phyloP scores from a whole-genome alignment of 2,888 invertebrate species.

The Antheraea assamensis region DNA sequence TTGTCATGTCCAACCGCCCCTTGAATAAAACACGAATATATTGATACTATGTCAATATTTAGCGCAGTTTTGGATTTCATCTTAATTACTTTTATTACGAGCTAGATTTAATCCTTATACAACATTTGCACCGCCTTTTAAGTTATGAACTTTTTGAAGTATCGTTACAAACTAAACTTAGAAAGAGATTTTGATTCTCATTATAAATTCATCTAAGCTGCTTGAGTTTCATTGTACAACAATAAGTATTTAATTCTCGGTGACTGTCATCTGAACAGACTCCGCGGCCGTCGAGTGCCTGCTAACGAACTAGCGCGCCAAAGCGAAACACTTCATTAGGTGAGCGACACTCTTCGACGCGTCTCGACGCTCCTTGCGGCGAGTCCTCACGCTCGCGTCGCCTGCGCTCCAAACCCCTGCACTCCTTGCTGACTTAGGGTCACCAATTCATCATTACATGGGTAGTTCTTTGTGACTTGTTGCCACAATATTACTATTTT shows the following conservation, averaged over 20 bases:
- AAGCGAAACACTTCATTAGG: constrained; percentile 82
- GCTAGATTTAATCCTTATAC: no score
- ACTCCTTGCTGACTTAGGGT: constrained; percentile 22
- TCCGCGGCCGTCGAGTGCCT: constrained; percentile 72
- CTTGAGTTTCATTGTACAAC: constrained; percentile 63
- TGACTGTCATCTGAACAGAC: constrained; percentile 76
- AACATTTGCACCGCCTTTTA: background rate
- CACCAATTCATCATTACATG: constrained; percentile 9
- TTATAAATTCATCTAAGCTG: constrained; percentile 41
- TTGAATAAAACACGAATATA: no score
- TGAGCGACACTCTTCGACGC: constrained; percentile 64
- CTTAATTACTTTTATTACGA: no score
- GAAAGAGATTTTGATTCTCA: background rate
- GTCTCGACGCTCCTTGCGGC: constrained; percentile 36
- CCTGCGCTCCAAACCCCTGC: constrained; percentile 15
- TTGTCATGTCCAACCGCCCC: no score
- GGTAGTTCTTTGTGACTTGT: background rate
- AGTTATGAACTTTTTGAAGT: background rate
- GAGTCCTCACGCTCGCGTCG: constrained; percentile 30
- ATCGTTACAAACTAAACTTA: background rate
- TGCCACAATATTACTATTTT: background rate
- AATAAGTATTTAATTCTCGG: constrained; percentile 79
- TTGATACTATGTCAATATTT: no score
- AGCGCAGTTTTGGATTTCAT: no score
- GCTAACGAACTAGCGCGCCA: constrained; percentile 82